Base-by-base conservation (phyloP, 2,797 vertebrate species). In the Vespertilio murinus region DNA sequence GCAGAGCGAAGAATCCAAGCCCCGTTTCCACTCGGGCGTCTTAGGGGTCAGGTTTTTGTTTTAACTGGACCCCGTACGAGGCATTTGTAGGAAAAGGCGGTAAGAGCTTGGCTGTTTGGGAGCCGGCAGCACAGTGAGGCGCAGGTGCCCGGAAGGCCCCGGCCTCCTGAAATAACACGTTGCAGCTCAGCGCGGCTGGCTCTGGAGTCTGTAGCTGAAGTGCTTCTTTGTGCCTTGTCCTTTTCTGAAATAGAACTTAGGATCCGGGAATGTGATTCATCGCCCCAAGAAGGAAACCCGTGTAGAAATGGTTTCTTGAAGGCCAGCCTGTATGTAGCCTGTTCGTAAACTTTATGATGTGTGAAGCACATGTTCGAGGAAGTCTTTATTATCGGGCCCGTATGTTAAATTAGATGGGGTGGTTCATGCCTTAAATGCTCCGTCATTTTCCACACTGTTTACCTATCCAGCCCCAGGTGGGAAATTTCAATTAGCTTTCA, bases 401-500 rank as follows among this genome's bases (percentile, higher is more conserved):
- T 85, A 94, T 95, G 83, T 96, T 95, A 96, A 91, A 95, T 95
- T 82, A 91, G 77, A 91, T 97, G 96, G 79, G 42, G 86, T 95
- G 93, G 70, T 5, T 79, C 95, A 61, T 94, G 92, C 92, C 69
- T 92, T 90, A 73, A 88, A 92, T 40, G 52, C 89, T 95, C 40
- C 49, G 0, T 96, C 96, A 84, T 80, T 97, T 97, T 96, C 95
- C 90, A 52, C 14, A 14, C 77, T 49, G 35, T 85, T 96, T 96
- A 69, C 96, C 69, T 96, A 94, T 79, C 52, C 86, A 74, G 64
- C 65, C 40, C 30, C 67, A 70, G 69, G 28, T 70, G 23, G 91
- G 92, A 96, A 93, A 79, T 47, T 94, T 94, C 33, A 80, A 90
- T 96, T 96, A 96, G 67, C 88, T 87, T 97, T 96, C 96, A 90